Conservation (phyloP, 2,888 invertebrate genomes). For the Alentia gelatinosa region DNA sequence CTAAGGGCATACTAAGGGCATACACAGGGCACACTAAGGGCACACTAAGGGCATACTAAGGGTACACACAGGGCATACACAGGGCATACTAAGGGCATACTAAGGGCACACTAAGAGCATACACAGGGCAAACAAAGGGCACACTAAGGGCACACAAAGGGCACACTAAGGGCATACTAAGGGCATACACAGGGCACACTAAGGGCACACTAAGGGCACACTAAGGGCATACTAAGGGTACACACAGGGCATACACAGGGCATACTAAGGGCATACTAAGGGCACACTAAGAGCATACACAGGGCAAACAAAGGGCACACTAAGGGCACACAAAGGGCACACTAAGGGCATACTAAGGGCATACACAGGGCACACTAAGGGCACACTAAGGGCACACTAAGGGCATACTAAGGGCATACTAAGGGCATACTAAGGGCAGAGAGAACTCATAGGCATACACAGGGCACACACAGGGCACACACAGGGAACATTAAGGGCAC, state of each 20-base stretch:
- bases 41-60: not conserved
- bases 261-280: not conserved
- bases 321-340: not conserved
- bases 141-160: not conserved
- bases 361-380: not conserved
- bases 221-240: not conserved
- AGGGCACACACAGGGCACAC: not conserved
- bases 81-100: not conserved
- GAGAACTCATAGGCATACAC: not conserved
- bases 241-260: not conserved
- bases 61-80: not conserved
- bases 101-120: not conserved
- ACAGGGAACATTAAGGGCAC: not conserved
- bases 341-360: not conserved
- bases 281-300: not conserved
- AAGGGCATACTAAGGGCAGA: not conserved
- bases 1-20: not conserved
- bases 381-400: not conserved
- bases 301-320: not conserved
- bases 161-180: not conserved
- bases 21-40: not conserved
- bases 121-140: not conserved
- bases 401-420: not conserved
- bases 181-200: not conserved
- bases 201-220: not conserved